Conservation (phyloP, 2,113 vertebrate genomes). For the Thomomys bottae region DNA sequence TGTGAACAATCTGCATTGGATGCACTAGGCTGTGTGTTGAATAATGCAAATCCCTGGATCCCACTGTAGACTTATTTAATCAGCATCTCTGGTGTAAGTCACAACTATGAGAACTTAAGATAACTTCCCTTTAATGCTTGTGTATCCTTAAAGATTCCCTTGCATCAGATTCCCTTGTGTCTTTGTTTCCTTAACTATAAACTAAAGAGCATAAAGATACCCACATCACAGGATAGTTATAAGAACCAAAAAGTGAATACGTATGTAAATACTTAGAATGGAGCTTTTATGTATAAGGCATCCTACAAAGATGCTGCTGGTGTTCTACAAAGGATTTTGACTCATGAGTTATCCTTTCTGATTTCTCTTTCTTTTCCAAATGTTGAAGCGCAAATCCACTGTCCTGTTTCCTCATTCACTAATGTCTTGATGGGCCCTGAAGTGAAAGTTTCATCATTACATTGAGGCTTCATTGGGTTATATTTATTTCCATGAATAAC, state of each 20-base stretch:
- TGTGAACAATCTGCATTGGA: not conserved
- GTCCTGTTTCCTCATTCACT: not conserved
- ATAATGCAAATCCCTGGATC: not conserved
- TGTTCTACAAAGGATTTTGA: not conserved
- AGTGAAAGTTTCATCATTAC: not conserved
- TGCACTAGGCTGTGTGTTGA: not conserved
- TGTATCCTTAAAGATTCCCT: not conserved
- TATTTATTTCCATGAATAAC: not conserved
- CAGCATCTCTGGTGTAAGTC: not conserved
- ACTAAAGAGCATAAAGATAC: not conserved
- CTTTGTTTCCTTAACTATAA: not conserved
- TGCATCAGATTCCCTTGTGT: not conserved
- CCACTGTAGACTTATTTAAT: not conserved
- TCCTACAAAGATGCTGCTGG: not conserved
- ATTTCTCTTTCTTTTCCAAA: not conserved
- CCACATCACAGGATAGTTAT: not conserved
- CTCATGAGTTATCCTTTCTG: not conserved
- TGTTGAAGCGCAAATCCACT: not conserved
- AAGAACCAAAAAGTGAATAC: not conserved
- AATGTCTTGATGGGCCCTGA: not conserved
- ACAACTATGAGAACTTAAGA: not conserved
- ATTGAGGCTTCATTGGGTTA: not conserved
- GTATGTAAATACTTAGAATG: not conserved
- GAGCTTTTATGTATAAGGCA: not conserved
- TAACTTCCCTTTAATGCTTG: not conserved